Base-by-base conservation (phyloP, 2,888 invertebrate genomes). In the Plusia festucae region DNA sequence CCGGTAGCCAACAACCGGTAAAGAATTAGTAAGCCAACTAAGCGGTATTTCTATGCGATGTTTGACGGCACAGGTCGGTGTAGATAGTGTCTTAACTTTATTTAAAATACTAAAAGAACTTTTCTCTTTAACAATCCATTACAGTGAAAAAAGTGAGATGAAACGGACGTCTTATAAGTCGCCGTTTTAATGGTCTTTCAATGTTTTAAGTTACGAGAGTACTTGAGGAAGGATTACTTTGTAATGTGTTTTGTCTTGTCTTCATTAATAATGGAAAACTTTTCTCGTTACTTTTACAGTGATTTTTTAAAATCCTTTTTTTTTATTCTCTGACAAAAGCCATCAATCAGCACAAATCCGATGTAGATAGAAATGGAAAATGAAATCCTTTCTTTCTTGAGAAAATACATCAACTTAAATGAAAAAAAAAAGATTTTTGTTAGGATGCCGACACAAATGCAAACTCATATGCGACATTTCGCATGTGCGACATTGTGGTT, bases 111-210 rank as follows among this genome's bases (percentile, higher is more conserved):
- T 44, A 61, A 62, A 65, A 58, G 64, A 75, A 75, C 66, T 75
- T 72, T 67, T 53, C 52, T 46, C 65, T 76, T 75, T 73, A 79
- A 80, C 74, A 80, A 77, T 65, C 79, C 73, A 84, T 82, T 83
- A 82, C 62, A 53, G 63, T 61, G 68, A 49, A 65, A 74, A 76
- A 80, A 81, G 76, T 82, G 70, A 73, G 67, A 67, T 56, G 60
- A 72, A 76, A 73, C 69, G 66, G 69, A 70, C 68, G 57, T 76
- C 81, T 82, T 81, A 76, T 76, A 70, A 77, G 70, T 74, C 46
- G 69, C 73, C 70, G 54, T 76, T 79, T 78, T 83, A 83, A 83
- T 80, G 74, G 67, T 66, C 62, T 76, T 83, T 80, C 79, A 79
- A 82, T 82, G 82, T 82, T 81, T 76, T 57, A 63, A 68, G 68